These are phyloP conservation scores for Boloria euphrosyne DNA, from an alignment of 2,888 invertebrate species.

Conservation along the genomic window DNA sequence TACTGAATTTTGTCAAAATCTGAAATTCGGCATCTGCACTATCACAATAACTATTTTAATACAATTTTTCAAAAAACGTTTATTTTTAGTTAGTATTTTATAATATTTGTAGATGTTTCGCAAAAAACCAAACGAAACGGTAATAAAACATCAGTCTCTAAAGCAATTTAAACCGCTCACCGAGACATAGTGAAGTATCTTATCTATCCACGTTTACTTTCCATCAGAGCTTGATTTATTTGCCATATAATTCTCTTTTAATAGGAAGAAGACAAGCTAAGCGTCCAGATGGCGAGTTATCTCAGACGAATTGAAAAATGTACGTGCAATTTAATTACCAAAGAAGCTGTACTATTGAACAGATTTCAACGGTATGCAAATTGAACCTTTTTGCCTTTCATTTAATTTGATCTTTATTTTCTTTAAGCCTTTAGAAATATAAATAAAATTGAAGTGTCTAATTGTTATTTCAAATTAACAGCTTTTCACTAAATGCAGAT, in stretches of 20 bases:
- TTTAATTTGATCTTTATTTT: background rate
- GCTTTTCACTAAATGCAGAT: no score
- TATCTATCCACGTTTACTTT: constrained; percentile 27
- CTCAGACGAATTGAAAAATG: constrained; percentile 20
- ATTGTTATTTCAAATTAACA: no score
- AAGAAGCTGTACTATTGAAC: constrained; percentile 1
- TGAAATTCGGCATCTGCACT: no score
- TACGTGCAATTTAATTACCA: constrained; percentile 8
- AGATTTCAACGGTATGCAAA: constrained; percentile 5
- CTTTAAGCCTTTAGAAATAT: no score
- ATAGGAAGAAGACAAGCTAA: constrained; percentile 19
- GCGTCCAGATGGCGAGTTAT: constrained; percentile 15
- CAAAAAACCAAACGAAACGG: constrained; percentile 13
- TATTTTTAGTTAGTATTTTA: no score
- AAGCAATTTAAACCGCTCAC: constrained; percentile 29
- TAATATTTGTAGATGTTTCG: background rate
- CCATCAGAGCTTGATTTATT: constrained; percentile 24
- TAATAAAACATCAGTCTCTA: constrained; percentile 18
- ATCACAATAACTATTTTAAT: no score
- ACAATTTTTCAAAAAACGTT: no score
- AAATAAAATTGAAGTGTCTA: no score
- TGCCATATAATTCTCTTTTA: constrained; percentile 24
- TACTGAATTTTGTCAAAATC: no score
- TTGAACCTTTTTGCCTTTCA: background rate
- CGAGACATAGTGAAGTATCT: constrained; percentile 25